Conservation (phyloP, 2,888 invertebrate species). For the Standfussiana lucernea region DNA sequence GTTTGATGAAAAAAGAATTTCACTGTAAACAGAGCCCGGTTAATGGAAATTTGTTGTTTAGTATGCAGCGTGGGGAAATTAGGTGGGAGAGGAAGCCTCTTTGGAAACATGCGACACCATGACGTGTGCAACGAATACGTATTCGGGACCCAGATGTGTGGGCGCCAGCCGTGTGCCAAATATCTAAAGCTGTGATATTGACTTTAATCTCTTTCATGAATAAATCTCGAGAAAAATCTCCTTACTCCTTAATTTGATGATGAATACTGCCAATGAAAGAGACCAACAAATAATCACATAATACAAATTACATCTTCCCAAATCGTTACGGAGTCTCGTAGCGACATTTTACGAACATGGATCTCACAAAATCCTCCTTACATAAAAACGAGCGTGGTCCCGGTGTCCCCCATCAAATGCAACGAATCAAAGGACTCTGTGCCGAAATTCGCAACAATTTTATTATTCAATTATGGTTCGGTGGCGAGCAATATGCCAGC, state of each 20-base stretch:
- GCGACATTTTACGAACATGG: constrained; percentile 59
- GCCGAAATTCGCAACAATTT: constrained; percentile 82
- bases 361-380: constrained; percentile 58
- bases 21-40: constrained; percentile 83
- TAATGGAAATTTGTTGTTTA: constrained; percentile 86
- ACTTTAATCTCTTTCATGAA: constrained; percentile 28
- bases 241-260: constrained; percentile 24
- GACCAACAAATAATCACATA: constrained; percentile 56
- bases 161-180: constrained; percentile 46
- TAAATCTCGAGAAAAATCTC: constrained; percentile 13
- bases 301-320: constrained; percentile 63
- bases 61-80: constrained; percentile 82
- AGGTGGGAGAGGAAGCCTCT: constrained; percentile 66
- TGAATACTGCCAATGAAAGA: constrained; percentile 29
- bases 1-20: constrained; percentile 88
- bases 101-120: constrained; percentile 57
- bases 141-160: constrained; percentile 35
- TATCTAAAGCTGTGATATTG: constrained; percentile 22
- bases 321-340: constrained; percentile 50
- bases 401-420: constrained; percentile 70
- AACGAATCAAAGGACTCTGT: constrained; percentile 77
- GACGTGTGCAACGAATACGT: constrained; percentile 57
- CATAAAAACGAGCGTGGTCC: constrained; percentile 64
- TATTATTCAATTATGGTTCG: constrained; percentile 85
- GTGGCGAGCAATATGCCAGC: constrained; percentile 82